Evolutionary conservation across 2,797 vertebrate genomes (phyloP).

Genomic region (Paramormyrops hopkinsi): DNA sequence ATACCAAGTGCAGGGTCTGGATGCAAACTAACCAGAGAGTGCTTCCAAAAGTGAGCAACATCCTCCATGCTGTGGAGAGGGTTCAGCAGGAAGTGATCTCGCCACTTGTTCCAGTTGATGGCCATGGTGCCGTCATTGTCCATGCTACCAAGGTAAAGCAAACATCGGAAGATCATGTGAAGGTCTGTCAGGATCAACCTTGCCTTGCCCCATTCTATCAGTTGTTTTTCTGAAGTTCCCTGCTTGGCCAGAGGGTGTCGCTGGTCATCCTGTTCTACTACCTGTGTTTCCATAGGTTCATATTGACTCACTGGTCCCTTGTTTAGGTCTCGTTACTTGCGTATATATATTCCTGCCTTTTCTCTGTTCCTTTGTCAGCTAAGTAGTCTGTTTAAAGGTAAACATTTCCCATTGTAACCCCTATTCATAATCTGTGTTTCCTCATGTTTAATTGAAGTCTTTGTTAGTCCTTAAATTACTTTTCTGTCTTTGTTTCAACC

Average conservation of each 20-base stretch:
- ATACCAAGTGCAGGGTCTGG: not conserved
- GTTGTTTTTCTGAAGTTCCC: not conserved
- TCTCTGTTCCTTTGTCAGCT: not conserved
- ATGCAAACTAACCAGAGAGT: constrained; percentile 66
- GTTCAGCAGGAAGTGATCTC: constrained; percentile 79
- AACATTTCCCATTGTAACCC: not conserved
- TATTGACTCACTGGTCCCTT: not conserved
- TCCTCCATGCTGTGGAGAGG: constrained; percentile 78
- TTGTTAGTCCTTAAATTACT: not conserved
- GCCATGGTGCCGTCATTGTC: constrained; percentile 77
- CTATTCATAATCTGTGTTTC: not conserved
- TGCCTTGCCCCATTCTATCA: not conserved
- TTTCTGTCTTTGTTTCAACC: not conserved
- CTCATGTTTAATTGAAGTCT: not conserved
- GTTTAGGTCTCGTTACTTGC: not conserved
- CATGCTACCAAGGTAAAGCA: constrained; percentile 56
- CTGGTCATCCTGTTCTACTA: not conserved
- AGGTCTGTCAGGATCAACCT: not conserved
- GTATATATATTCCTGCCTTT: not conserved
- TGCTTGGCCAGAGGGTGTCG: not conserved
- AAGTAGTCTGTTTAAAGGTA: not conserved
- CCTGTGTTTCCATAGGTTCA: not conserved
- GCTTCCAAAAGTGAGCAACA: constrained; percentile 76
- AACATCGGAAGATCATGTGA: not conserved
- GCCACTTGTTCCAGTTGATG: constrained; percentile 80